phyloP scores from a whole-genome alignment of 2,797 vertebrate species.

The Avahi laniger region DNA sequence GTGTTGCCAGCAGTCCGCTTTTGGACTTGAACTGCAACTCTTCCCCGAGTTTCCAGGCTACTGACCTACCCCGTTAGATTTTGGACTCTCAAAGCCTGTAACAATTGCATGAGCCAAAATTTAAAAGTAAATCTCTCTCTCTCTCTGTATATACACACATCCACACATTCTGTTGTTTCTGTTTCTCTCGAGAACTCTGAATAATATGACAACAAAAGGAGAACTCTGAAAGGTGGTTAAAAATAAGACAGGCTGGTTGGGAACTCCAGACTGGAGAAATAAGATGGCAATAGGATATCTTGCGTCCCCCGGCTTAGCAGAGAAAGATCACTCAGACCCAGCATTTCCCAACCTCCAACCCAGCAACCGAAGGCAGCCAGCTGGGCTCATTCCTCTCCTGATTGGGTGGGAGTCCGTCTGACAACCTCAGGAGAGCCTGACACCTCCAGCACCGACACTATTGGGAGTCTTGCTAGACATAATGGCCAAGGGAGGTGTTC shows the following conservation, averaged over 20 bases:
- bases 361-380: background rate
- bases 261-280: background rate
- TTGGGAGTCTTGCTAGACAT: background rate
- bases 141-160: background rate
- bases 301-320: too few relatives aligned
- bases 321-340: background rate
- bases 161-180: background rate
- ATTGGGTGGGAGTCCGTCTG: too few relatives aligned
- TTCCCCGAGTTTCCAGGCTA: background rate
- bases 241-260: background rate
- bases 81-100: background rate
- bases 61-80: background rate
- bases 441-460: background rate
- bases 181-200: background rate
- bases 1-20: background rate
- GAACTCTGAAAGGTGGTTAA: background rate
- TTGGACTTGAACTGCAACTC: background rate
- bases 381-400: too few relatives aligned
- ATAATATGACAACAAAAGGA: background rate
- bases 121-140: background rate
- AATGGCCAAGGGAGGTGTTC: too few relatives aligned
- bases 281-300: background rate
- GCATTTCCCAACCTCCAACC: background rate
- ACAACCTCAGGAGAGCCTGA: background rate
- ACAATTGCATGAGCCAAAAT: background rate